Percentiles rank a stretch among this genome's conserved stretches.
Evolutionary conservation across 2,113 vertebrate species (phyloP).

Genomic region (Mus spicilegus): DNA sequence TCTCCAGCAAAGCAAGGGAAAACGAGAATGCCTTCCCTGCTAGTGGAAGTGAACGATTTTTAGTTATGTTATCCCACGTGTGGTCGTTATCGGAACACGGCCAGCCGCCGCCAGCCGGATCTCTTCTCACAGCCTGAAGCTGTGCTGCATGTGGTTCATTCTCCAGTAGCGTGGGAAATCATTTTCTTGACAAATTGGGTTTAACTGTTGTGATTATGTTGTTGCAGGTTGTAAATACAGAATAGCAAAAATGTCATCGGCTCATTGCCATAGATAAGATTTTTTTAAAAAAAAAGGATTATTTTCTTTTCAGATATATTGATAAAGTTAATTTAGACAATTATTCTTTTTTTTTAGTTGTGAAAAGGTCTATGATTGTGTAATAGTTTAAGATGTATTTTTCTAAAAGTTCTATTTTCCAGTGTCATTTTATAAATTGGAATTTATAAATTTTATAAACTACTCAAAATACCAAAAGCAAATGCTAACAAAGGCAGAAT

Average conservation of each 20-base stretch:
- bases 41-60: not conserved
- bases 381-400: slow-evolving; percentile 56
- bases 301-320: slow-evolving; percentile 54
- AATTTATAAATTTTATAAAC: slow-evolving; percentile 28
- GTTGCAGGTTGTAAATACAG: slow-evolving; percentile 66
- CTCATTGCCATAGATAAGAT: slow-evolving; percentile 59
- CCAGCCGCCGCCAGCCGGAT: slow-evolving; percentile 53
- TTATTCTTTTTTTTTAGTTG: slow-evolving; percentile 26
- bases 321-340: slow-evolving; percentile 58
- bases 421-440: slow-evolving; percentile 59
- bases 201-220: slow-evolving; percentile 66
- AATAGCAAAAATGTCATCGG: slow-evolving; percentile 48
- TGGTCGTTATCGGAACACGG: slow-evolving; percentile 68
- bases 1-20: slow-evolving; percentile 51
- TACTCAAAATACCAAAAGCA: slow-evolving; percentile 42
- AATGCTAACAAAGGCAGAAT: slow-evolving; percentile 21
- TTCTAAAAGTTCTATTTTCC: slow-evolving; percentile 52
- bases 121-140: slow-evolving; percentile 71
- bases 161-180: slow-evolving; percentile 65
- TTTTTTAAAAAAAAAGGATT: slow-evolving; percentile 61
- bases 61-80: slow-evolving; percentile 60
- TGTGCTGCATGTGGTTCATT: slow-evolving; percentile 56
- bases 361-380: slow-evolving; percentile 31
- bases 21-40: slow-evolving; percentile 54
- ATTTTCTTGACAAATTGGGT: slow-evolving; percentile 68